A percentile compares a stretch with the other conserved stretches of the same genome.
phyloP scores from a whole-genome alignment of 2,888 invertebrate genomes.

The Homarus gammarus region DNA sequence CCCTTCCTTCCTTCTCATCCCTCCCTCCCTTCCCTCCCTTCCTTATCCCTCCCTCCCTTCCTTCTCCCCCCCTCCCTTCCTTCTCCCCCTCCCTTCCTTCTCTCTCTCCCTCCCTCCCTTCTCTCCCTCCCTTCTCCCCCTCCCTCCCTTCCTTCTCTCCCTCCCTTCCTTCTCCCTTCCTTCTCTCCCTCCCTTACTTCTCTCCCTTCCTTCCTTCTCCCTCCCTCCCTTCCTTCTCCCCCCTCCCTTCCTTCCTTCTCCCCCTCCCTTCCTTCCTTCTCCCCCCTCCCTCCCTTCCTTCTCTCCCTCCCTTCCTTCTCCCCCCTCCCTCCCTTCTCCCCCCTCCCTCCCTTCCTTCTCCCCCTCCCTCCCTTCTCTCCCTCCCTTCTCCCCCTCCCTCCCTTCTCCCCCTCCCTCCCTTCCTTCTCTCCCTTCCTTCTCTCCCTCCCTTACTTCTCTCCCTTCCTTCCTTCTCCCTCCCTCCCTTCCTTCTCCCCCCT shows the following conservation, averaged over 20 bases:
- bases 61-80: not conserved
- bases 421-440: not conserved
- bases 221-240: not conserved
- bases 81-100: constrained; percentile 6
- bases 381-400: too few species aligned
- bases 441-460: too few species aligned
- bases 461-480: not conserved
- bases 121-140: not conserved
- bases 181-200: not conserved
- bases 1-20: too few species aligned
- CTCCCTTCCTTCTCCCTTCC: not conserved
- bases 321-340: too few species aligned
- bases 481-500: not conserved
- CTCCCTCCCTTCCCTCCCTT: too few species aligned
- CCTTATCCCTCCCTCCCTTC: not conserved
- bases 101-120: constrained; percentile 41
- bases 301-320: too few species aligned
- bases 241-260: not conserved
- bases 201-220: not conserved
- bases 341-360: too few species aligned
- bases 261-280: not conserved
- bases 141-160: not conserved
- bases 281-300: not conserved
- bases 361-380: too few species aligned
- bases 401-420: constrained; percentile 1